Evolutionary conservation across 2,888 invertebrate species (phyloP), one percentile per base, ranked within the genome.

Genomic region (Sclerodermus sp.): DNA sequence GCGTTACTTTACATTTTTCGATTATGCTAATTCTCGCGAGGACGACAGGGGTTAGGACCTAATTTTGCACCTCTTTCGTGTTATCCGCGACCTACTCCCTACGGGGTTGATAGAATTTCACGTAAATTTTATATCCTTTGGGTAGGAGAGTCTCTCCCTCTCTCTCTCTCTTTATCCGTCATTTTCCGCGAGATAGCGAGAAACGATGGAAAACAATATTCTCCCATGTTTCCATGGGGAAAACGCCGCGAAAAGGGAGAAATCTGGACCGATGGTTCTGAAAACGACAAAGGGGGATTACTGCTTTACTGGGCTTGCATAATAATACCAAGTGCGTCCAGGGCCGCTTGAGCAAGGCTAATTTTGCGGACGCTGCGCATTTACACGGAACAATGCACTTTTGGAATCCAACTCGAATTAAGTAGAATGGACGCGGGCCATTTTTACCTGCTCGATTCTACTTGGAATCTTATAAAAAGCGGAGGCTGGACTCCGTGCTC

Each of bases 281-380:
- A 14, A n/a, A 49, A 55, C 44, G 48, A 60, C 62, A 62, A 66
- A 67, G 55, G 48, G 58, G 62, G 64, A 66, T 66, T 62, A 60
- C 55, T 17, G 51, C 53, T 66, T 62, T 62, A 60, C 55, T 17
- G 51, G 52, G 64, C 61, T 62, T 60, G 57, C 58, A 62, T 59
- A 60, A 66, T 55, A 42, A 51, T 3, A 23, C 23, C 23, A 53
- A 61, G 44, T 42, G 44, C 37, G 14, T 30, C 30, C 37, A 44
- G 60, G 60, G 51, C 56, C 56, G 53, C 47, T 47, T 58, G 51
- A 61, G 55, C 54, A 45, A 30, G 43, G 41, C 49, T 64, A 52
- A 67, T 60, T 58, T 47, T n/a, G 12, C 23, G 45, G 31, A 34
- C 34, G 31, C 37, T 30, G 34, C 51, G 43, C 37, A 49, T 49